These are phyloP conservation scores for Scaptodrosophila latifasciaeformis DNA, from an alignment of 2,888 invertebrate species.

Conservation along the genomic window DNA sequence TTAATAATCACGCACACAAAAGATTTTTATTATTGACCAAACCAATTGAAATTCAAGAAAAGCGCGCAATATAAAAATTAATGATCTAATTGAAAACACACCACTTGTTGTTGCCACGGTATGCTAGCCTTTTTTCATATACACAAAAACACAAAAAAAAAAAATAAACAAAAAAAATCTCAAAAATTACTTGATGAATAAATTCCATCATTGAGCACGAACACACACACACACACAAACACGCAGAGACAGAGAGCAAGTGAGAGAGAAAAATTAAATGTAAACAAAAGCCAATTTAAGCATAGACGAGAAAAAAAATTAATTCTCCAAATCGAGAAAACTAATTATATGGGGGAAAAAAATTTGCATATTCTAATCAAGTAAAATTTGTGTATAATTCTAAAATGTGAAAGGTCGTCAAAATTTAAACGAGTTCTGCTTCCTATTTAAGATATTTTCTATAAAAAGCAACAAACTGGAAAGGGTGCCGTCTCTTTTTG, in stretches of 20 bases:
- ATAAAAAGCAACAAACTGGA: too few relatives aligned
- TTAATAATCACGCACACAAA: conserved; percentile 35
- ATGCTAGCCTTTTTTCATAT: conserved; percentile 9
- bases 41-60: conserved; percentile 45
- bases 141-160: background rate
- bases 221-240: background rate
- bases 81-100: conserved; percentile 57
- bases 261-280: background rate
- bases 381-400: conserved; percentile 6
- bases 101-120: background rate
- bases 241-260: conserved; percentile 6
- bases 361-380: conserved; percentile 1
- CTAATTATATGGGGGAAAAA: too few relatives aligned
- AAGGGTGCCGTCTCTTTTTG: background rate
- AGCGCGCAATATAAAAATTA: conserved; percentile 52
- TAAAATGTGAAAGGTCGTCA: conserved; percentile 13
- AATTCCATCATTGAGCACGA: conserved; percentile 29
- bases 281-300: conserved; percentile 15
- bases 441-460: too few relatives aligned
- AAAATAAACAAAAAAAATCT: background rate
- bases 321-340: too few relatives aligned
- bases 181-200: conserved; percentile 21
- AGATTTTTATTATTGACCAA: conserved; percentile 12
- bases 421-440: too few relatives aligned
- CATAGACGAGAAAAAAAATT: too few relatives aligned